phyloP scores from a whole-genome alignment of 2,113 vertebrate genomes.

The Leptobrachium leishanense region DNA sequence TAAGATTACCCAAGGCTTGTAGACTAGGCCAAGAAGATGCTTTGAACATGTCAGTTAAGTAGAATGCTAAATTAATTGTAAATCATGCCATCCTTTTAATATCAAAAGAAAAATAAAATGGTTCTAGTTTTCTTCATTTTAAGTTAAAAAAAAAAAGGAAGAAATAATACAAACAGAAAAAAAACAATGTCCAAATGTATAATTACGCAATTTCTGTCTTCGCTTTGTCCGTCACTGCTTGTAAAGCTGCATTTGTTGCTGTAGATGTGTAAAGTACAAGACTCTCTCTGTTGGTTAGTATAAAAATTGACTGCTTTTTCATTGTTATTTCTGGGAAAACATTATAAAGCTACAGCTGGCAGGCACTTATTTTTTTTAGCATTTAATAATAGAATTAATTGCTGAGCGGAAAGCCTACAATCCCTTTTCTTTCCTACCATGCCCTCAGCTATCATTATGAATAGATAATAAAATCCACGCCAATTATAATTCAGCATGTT shows the following conservation, averaged over 20 bases:
- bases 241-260: neutral
- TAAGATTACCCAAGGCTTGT: too few relatives aligned
- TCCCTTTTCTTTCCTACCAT: conserved; percentile 63
- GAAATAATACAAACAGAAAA: neutral
- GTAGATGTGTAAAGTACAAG: conserved; percentile 7
- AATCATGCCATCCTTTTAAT: too few relatives aligned
- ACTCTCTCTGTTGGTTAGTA: conserved; percentile 48
- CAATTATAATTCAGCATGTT: conserved; percentile 68
- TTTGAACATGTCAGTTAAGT: too few relatives aligned
- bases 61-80: too few relatives aligned
- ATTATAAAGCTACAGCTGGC: conserved; percentile 78
- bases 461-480: conserved; percentile 66
- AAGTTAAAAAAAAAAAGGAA: too few relatives aligned
- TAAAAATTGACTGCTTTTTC: conserved; percentile 61
- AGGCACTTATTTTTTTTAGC: conserved; percentile 70
- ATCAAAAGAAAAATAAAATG: too few relatives aligned
- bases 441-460: conserved; percentile 69
- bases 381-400: conserved; percentile 80
- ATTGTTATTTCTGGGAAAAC: conserved; percentile 74
- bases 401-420: conserved; percentile 69
- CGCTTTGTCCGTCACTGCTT: neutral
- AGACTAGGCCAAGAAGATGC: too few relatives aligned
- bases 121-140: too few relatives aligned
- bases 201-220: neutral
- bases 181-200: neutral